Evolutionary conservation across 64 coral and sea anemone genomes (phyloP), one percentile per base, ranked within the genome.

Genomic region (Dendrophyllia cribrosa): DNA sequence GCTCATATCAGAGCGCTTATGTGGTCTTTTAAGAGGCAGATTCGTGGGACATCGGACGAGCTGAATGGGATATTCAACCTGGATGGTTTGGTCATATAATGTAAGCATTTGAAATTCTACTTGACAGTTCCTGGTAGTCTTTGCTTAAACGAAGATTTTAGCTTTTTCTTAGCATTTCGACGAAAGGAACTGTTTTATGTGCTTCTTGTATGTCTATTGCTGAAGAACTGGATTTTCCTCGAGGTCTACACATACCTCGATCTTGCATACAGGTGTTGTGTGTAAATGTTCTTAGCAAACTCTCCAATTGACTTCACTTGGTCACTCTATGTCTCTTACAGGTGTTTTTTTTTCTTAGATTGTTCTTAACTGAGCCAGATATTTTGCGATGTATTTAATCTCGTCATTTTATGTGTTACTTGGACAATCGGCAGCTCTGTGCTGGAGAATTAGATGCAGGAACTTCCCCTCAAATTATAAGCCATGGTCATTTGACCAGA

Each of bases 81-180:
- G 80, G 80, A 84, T 61, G 80, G 17, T 16, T 51, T 84, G 60
- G 80, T 67, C 62, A 48, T 50, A 84, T 64, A 67, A 84, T 84
- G 80, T 84, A 67, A 84, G 80, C 61, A 48, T 23, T 3, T 43
- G 59, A 46, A 20, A 5, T 65, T 47, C 19, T 77, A 17, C 9
- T 55, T 77, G 51, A 12, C n/a, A 13, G 9, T 74, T 48, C 12
- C 23, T 25, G 56, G 26, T 80, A 80, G 67, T 12, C 53, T 20
- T 56, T 62, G 24, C 19, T 22, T 10, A 26, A 67, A 21, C 62
- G 1, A 49, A n/a, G 3, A 24, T 51, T n/a, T 66, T 19, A 82
- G 43, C 10, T 84, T 19, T 48, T 84, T 51, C 10, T 34, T 49
- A 14, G 7, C 7, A n/a, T 67, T 66, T 66, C 5, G 3, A 44